These are phyloP conservation scores for Rhinoderma darwinii DNA, from an alignment of 2,113 vertebrate genomes.

Conservation along the genomic window DNA sequence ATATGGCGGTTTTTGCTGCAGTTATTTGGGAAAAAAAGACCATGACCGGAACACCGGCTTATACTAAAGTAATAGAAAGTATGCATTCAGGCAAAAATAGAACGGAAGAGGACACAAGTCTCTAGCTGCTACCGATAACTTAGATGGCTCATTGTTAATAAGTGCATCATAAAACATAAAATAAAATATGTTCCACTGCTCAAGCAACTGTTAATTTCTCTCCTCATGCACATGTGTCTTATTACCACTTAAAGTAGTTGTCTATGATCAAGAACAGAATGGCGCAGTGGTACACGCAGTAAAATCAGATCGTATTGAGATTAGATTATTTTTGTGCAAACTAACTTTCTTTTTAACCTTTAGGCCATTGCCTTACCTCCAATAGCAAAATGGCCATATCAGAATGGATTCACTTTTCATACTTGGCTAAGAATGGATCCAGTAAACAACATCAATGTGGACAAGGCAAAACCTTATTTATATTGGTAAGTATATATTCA, in stretches of 20 bases:
- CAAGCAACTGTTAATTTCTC: too few species aligned
- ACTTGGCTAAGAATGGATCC: constrained; percentile 98
- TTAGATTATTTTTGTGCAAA: neutral
- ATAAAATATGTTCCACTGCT: too few species aligned
- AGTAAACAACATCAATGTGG: constrained; percentile 96
- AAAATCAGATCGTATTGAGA: neutral
- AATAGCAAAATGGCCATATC: constrained; percentile 97
- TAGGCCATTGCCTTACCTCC: constrained; percentile 98
- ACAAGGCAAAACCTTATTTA: constrained; percentile 98
- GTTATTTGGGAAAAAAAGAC: neutral
- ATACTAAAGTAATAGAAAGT: too few species aligned
- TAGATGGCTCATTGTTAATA: too few species aligned
- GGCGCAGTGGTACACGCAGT: neutral
- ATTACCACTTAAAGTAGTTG: neutral
- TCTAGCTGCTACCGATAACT: too few species aligned
- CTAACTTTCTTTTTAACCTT: constrained; percentile 57
- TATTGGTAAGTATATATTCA: constrained; percentile 86
- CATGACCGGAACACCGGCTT: too few species aligned
- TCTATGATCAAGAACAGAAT: neutral
- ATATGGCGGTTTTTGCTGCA: neutral
- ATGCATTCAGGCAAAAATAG: too few species aligned
- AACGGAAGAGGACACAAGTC: too few species aligned
- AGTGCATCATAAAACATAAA: too few species aligned
- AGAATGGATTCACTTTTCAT: constrained; percentile 98
- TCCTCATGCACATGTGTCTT: neutral